Base-by-base conservation (phyloP, 1,140 invertebrate species). In the Sitophilus oryzae region DNA sequence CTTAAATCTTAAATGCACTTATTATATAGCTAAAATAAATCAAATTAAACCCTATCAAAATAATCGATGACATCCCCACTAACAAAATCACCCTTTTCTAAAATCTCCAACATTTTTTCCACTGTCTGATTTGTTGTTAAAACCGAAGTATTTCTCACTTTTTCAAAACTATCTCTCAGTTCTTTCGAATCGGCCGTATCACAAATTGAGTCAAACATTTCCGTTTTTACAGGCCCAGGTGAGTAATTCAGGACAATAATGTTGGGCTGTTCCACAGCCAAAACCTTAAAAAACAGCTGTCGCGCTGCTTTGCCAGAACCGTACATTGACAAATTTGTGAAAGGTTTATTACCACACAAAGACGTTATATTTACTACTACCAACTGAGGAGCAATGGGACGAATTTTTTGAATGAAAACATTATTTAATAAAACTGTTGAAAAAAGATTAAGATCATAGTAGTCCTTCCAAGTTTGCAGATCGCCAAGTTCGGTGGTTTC, bases 151-250 rank as follows among this genome's bases (percentile, higher is more conserved):
- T 73, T 62, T 60, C 71, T 72, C 54, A 80, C 63, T 11, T 82
- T 75, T 25, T 78, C 74, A 64, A 91, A 91, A 2, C 74, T 72
- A 41, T 80, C 69, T 58, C 76, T 80, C 5, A 84, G 56, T 38
- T 82, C 79, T 0, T 71, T 55, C 71, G 86, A 82, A 6, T 77
- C 73, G 0, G 80, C 71, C 40, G 81, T 74, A 3, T 77, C 72
- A 25, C 81, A 72, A 19, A 89, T 75, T 61, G 78, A 74, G n/a
- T 82, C 68, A 34, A 86, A 82, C 92, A 98, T 97, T 42, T 90
- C 84, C 0, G 93, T 98, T 57, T 92, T 79, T 2, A 97, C 86
- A 2, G 93, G 91, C 19, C 95, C 94, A 0, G 95, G 95, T 3
- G 93, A 86, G 75, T 97, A 98, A 73, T 86, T 96, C 2, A 98